Evolutionary conservation across 2,888 invertebrate genomes (phyloP), one percentile per base, ranked within the genome.

Genomic region (Liposcelis brunnea): DNA sequence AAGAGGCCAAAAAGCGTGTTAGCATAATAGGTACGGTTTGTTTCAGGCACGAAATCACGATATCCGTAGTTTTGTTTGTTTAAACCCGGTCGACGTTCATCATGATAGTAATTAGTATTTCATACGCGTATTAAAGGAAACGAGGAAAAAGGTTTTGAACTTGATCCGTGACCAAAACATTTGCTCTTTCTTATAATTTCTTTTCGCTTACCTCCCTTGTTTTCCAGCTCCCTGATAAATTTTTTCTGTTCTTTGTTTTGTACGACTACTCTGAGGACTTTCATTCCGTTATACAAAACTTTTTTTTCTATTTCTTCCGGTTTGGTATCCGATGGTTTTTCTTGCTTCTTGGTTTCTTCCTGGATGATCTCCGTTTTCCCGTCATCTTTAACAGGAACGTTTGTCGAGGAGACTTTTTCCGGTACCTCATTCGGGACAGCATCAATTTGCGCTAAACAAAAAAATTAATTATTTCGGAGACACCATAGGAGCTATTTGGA

Each of bases 151-250:
- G 4, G 26, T 26, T 26, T 26, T 26, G 5, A n/a, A 6, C 26
- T 26, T 26, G 26, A 26, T 26, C 8, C 26, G 26, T 26, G 26
- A 4, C 8, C 26, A 26, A 26, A 26, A 26, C 8, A 26, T 26
- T 26, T 26, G 7, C 16, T 35, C 10, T 16, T 10, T 16, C 7
- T 15, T 15, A 6, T 35, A 6, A 7, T 16, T 35, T 35, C 35
- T 35, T 19, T 19, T 6, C 16, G 7, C 40, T 40, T 18, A 40
- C 40, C 40, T 40, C 40, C 40, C 16, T 40, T 40, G 15, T n/a
- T 18, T 19, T 40, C 40, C 40, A 40, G 16, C 6, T 14, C 12
- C 19, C 19, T 40, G 4, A 40, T 40, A 11, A 16, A 40, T 19
- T 40, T 40, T 11, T 19, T 19, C 18, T 40, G 18, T 40, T 40